Evolutionary conservation across 2,888 invertebrate species (phyloP).

Genomic region (Heliconius cydno): DNA sequence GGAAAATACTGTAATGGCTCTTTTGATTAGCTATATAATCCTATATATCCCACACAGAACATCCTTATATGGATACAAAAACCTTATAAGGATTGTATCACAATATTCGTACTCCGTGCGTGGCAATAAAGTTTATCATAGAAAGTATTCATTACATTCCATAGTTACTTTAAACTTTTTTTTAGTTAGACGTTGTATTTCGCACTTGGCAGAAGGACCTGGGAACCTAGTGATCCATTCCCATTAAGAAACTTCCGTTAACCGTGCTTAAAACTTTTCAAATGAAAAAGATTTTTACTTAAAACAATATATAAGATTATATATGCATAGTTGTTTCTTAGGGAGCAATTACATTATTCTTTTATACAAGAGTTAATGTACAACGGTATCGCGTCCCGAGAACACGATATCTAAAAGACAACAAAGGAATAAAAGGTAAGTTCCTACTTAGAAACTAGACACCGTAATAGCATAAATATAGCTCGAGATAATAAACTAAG

Average conservation of each 20-base stretch:
- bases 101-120: too few relatives aligned
- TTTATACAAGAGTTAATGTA: conserved; percentile 11
- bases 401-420: conserved; percentile 28
- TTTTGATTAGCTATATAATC: not conserved
- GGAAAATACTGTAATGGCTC: not conserved
- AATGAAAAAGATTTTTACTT: not conserved
- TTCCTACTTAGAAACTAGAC: conserved; percentile 31
- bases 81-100: too few relatives aligned
- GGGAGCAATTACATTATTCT: not conserved
- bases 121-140: too few relatives aligned
- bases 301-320: not conserved
- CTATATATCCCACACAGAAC: not conserved
- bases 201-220: too few relatives aligned
- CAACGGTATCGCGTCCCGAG: conserved; percentile 7
- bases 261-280: too few relatives aligned
- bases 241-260: too few relatives aligned
- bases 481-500: conserved; percentile 17
- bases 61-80: too few relatives aligned
- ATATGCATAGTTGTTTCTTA: not conserved
- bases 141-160: too few relatives aligned
- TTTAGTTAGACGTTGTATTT: too few relatives aligned
- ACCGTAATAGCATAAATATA: conserved; percentile 29
- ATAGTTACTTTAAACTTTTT: too few relatives aligned
- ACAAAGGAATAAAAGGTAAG: conserved; percentile 34
- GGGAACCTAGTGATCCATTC: too few relatives aligned